Evolutionary conservation across 2,888 invertebrate genomes (phyloP), one percentile per base, ranked within the genome.

Genomic region (Scotopteryx bipunctaria): DNA sequence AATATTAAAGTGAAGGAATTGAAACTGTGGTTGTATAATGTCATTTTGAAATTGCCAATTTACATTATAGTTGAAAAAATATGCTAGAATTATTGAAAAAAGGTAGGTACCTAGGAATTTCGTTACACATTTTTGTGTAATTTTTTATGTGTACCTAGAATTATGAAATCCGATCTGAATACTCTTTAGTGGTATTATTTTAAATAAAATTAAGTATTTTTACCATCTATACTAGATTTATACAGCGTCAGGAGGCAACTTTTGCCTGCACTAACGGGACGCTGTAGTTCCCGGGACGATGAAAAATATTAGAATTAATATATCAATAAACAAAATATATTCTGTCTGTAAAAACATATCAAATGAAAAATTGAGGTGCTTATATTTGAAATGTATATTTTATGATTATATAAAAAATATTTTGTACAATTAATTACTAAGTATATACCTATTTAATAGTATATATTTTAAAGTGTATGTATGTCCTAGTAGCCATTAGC

Each of bases 121-220:
- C n/a, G n/a, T 27, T 9, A 29, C 9, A 27, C 27, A 38, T 17
- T 27, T 11, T 27, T 32, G 14, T 21, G 6, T 36, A 36, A 21
- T 5, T 11, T 11, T 11, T 27, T 27, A 5, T 27, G 11, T 11
- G 9, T 3, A 6, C 5, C 21, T 23, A 8, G 23, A 2, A 11
- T 27, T 1, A 27, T 0, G 11, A n/a, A n/a, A n/a, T 11, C 42
- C 23, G 49, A 50, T 50, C 49, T 50, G 49, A 50, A 50, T 50
- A 50, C 43, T 50, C 49, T 32, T 2, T 9, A 13, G 16, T 9
- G 9, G 13, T 33, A 21, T 25, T 25, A n/a, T 23, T 21, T n/a
- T 25, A 25, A 25, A 25, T 25, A 25, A n/a, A n/a, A n/a, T n/a
- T n/a, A n/a, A n/a, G n/a, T n/a, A n/a, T n/a, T n/a, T n/a, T n/a